These are phyloP conservation scores for Eupithecia vulgata DNA, from an alignment of 2,888 invertebrate genomes.

Conservation along the genomic window DNA sequence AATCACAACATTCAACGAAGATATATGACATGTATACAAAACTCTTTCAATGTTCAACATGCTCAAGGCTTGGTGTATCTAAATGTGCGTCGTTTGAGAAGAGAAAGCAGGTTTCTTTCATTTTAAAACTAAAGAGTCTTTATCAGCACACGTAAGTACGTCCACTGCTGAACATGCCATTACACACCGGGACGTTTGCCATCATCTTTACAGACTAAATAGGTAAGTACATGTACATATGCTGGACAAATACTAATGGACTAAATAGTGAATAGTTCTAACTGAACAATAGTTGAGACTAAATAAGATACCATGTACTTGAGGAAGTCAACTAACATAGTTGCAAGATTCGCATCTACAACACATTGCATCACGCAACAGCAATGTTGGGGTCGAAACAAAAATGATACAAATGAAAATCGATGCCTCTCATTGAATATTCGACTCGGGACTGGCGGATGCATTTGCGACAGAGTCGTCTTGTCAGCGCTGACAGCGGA, in stretches of 20 bases:
- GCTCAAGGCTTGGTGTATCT: background rate
- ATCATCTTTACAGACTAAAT: background rate
- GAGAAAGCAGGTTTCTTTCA: background rate
- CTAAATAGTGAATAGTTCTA: background rate
- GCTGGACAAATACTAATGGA: background rate
- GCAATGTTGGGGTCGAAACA: background rate
- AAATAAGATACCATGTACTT: background rate
- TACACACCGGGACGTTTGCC: background rate
- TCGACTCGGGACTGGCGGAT: background rate
- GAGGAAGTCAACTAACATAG: background rate
- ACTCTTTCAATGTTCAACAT: background rate
- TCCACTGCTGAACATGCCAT: background rate
- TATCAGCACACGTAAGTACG: too few relatives aligned
- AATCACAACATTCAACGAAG: background rate
- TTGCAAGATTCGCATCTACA: background rate
- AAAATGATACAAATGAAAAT: background rate
- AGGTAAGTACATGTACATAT: background rate
- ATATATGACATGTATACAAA: background rate
- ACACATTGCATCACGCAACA: background rate
- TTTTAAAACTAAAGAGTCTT: too few relatives aligned
- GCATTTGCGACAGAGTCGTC: background rate
- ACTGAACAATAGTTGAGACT: background rate
- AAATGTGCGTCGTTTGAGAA: too few relatives aligned
- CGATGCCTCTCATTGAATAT: background rate
- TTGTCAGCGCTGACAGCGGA: background rate